Evolutionary conservation across 1,140 invertebrate genomes (phyloP).

Genomic region (Rhagoletis pomonella): DNA sequence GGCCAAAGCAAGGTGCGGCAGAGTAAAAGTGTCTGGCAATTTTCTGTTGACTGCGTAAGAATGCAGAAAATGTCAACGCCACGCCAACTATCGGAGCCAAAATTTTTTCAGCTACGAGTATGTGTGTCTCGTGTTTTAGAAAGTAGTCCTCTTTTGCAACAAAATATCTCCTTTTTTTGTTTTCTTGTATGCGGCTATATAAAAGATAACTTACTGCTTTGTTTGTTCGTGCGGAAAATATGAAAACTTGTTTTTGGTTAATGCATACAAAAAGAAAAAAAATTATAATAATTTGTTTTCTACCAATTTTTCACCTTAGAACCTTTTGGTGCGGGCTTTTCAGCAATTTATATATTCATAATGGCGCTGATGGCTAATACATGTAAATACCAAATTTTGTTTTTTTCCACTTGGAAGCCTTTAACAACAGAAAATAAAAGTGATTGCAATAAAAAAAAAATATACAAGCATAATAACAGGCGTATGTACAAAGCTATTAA

Average conservation of each 20-base stretch:
- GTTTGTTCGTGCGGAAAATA: conserved; percentile 14
- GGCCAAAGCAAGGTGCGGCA: neutral
- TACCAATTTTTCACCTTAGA: neutral
- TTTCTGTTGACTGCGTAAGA: neutral
- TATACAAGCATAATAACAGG: too few species aligned
- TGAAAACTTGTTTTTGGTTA: neutral
- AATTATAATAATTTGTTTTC: neutral
- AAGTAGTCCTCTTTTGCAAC: neutral
- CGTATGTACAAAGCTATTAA: too few species aligned
- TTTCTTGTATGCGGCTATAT: neutral
- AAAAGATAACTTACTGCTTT: neutral
- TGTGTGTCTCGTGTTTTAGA: too few species aligned
- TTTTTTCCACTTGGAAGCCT: neutral
- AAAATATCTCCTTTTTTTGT: neutral
- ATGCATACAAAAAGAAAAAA: neutral
- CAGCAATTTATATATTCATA: neutral
- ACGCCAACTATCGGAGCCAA: neutral
- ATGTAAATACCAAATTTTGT: conserved; percentile 21
- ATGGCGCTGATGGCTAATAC: neutral
- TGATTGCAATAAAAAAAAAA: neutral
- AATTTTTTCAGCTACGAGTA: too few species aligned
- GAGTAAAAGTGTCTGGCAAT: neutral
- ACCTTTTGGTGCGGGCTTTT: neutral
- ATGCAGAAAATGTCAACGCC: too few species aligned
- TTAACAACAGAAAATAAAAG: neutral